Evolutionary conservation across 2,888 invertebrate genomes (phyloP).

Genomic region (Standfussiana lucernea): DNA sequence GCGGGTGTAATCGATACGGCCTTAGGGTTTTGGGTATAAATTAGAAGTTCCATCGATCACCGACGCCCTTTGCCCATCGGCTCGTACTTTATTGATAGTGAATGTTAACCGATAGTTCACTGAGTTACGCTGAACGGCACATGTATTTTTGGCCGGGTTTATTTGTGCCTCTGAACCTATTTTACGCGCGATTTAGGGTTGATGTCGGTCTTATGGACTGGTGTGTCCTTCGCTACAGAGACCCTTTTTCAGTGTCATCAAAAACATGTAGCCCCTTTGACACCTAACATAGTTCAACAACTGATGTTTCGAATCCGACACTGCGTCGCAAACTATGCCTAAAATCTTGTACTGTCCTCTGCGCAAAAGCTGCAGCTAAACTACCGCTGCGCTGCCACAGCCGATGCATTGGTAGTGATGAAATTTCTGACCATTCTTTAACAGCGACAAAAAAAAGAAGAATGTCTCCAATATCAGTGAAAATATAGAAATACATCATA

Average conservation of each 20-base stretch:
- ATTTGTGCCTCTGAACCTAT: constrained; percentile 62
- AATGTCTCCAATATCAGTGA: not conserved
- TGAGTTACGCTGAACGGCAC: constrained; percentile 76
- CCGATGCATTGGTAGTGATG: not conserved
- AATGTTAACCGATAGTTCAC: constrained; percentile 86
- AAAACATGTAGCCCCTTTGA: not conserved
- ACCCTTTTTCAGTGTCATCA: constrained; percentile 18
- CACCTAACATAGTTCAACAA: not conserved
- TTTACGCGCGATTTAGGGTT: constrained; percentile 59
- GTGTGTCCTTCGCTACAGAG: constrained; percentile 23
- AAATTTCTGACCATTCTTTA: not conserved
- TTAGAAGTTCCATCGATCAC: constrained; percentile 90
- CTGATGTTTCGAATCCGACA: not conserved
- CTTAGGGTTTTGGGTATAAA: constrained; percentile 90
- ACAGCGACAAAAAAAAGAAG: not conserved
- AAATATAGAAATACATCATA: not conserved
- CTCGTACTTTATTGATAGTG: constrained; percentile 89
- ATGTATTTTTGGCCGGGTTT: constrained; percentile 72
- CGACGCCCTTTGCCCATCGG: constrained; percentile 88
- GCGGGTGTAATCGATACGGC: constrained; percentile 89
- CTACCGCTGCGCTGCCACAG: not conserved
- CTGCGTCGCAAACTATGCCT: not conserved
- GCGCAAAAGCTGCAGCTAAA: not conserved
- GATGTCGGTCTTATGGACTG: constrained; percentile 41
- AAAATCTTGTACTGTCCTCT: not conserved